phyloP scores from a whole-genome alignment of 2,797 vertebrate species.

The Zalophus californianus region DNA sequence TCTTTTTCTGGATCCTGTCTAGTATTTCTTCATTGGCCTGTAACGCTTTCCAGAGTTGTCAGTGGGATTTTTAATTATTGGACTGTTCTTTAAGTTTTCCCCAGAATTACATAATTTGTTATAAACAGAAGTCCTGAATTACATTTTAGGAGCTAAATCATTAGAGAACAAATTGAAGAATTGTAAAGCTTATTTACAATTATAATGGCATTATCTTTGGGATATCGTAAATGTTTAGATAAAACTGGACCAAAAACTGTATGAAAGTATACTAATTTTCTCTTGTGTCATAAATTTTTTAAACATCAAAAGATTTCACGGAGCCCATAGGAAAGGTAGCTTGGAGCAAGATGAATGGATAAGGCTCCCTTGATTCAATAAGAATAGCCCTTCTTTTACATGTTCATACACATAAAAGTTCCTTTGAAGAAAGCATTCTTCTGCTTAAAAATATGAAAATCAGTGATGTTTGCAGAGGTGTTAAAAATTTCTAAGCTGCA shows the following conservation, averaged over 20 bases:
- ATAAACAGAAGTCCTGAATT: background rate
- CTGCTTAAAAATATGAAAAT: conserved; percentile 4
- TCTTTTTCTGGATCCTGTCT: background rate
- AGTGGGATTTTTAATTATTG: background rate
- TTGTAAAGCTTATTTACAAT: background rate
- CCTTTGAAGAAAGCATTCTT: background rate
- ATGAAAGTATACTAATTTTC: background rate
- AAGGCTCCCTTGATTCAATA: background rate
- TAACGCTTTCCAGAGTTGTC: background rate
- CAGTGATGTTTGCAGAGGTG: background rate
- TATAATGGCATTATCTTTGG: background rate
- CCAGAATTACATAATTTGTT: background rate
- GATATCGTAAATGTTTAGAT: background rate
- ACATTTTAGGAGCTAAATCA: background rate
- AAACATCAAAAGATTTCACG: background rate
- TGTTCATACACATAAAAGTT: background rate
- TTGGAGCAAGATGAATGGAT: background rate
- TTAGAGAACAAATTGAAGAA: background rate
- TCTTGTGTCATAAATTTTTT: background rate
- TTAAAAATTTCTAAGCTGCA: background rate
- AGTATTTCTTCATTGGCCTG: background rate
- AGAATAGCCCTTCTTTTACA: background rate
- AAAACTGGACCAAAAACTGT: background rate
- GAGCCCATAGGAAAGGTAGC: background rate
- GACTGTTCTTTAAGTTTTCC: background rate